These are phyloP conservation scores for Heteromurus nitidus DNA, from an alignment of 2,888 invertebrate species.

Conservation along the genomic window DNA sequence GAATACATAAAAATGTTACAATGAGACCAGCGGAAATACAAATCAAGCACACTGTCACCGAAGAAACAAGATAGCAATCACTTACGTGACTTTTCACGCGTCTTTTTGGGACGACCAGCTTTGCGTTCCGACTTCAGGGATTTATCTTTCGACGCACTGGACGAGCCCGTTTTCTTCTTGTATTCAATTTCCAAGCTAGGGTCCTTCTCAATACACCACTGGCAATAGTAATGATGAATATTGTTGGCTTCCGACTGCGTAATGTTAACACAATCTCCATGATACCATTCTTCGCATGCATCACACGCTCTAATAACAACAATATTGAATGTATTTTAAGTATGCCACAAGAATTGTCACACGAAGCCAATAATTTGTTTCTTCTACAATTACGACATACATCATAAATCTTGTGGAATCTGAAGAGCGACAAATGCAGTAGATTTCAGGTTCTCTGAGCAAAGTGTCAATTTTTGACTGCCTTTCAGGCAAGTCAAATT, in stretches of 20 bases:
- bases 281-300: constrained; percentile 98
- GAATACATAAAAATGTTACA: no score
- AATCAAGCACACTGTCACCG: no score
- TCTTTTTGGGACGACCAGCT: constrained; percentile 67
- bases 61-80: no score
- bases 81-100: constrained; percentile 54
- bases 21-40: no score
- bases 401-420: constrained; percentile 98
- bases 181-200: constrained; percentile 80
- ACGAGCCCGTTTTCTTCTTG: constrained; percentile 74
- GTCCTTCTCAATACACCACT: constrained; percentile 88
- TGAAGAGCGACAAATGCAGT: constrained; percentile 95
- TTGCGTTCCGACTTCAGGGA: constrained; percentile 55
- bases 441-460: constrained; percentile 91
- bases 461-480: constrained; percentile 92
- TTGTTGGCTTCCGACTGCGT: constrained; percentile 94
- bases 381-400: no score
- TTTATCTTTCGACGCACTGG: constrained; percentile 43
- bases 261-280: constrained; percentile 97
- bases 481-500: constrained; percentile 90
- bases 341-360: no score
- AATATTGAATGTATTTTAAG: background rate
- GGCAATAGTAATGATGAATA: constrained; percentile 95
- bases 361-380: no score
- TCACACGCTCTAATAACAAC: constrained; percentile 87